Conservation (phyloP, 2,888 invertebrate genomes). For the Sarcophaga variegata region DNA sequence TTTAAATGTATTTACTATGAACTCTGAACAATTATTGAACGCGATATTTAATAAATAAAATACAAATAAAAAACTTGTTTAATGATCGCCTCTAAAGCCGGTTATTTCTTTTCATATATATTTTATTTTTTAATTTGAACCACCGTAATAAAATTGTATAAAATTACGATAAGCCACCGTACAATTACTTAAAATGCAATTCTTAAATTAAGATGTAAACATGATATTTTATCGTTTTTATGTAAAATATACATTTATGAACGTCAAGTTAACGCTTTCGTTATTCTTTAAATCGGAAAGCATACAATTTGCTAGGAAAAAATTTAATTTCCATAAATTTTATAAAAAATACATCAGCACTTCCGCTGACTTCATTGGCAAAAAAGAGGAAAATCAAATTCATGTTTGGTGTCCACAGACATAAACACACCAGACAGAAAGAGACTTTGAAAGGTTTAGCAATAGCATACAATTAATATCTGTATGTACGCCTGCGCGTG, state of each 20-base stretch:
- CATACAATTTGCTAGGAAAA: conserved; percentile 7
- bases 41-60: neutral
- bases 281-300: conserved; percentile 30
- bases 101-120: neutral
- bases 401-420: neutral
- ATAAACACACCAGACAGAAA: neutral
- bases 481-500: conserved; percentile 27
- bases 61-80: neutral
- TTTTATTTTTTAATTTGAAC: neutral
- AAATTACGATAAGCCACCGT: neutral
- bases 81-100: too few species aligned
- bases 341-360: conserved; percentile 35
- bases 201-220: conserved; percentile 51
- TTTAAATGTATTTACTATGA: too few species aligned
- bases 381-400: conserved; percentile 18
- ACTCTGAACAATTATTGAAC: too few species aligned
- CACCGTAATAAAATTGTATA: neutral
- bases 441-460: conserved; percentile 12
- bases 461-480: neutral
- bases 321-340: neutral
- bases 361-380: conserved; percentile 49
- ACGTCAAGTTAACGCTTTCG: conserved; percentile 10
- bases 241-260: neutral
- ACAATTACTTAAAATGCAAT: conserved; percentile 29
- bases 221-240: conserved; percentile 25